Evolutionary conservation across 2,113 vertebrate species (phyloP).

Genomic region (Struthio camelus): DNA sequence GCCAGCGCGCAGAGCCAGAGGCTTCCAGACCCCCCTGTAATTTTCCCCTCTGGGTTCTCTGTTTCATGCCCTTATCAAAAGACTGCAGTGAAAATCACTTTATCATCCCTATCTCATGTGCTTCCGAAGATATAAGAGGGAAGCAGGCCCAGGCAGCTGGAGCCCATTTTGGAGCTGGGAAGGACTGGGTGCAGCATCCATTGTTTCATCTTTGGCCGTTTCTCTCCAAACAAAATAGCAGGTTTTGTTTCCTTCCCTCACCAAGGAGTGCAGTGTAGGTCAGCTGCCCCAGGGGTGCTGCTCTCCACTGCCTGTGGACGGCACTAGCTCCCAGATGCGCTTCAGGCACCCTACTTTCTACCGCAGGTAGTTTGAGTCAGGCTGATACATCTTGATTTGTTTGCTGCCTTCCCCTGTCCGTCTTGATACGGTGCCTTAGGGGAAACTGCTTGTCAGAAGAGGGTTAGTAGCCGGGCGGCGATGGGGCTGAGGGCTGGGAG

Average conservation of each 20-base stretch:
- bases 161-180: not conserved
- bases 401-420: not conserved
- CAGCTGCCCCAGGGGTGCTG: not conserved
- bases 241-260: not conserved
- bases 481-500: not conserved
- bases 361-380: not conserved
- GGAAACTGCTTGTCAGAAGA: not conserved
- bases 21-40: constrained; percentile 1
- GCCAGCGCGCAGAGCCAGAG: not conserved
- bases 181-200: not conserved
- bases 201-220: not conserved
- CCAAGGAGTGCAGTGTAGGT: not conserved
- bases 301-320: not conserved
- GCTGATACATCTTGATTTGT: accelerated
- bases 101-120: not conserved
- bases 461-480: not conserved
- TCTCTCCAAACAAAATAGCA: not conserved
- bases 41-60: not conserved
- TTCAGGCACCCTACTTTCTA: not conserved
- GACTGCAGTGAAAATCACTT: not conserved
- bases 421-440: not conserved
- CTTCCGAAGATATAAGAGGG: not conserved
- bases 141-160: not conserved
- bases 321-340: not conserved
- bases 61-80: not conserved